Base-by-base conservation (phyloP, 2,888 invertebrate species). In the Leucoptera coffeella region DNA sequence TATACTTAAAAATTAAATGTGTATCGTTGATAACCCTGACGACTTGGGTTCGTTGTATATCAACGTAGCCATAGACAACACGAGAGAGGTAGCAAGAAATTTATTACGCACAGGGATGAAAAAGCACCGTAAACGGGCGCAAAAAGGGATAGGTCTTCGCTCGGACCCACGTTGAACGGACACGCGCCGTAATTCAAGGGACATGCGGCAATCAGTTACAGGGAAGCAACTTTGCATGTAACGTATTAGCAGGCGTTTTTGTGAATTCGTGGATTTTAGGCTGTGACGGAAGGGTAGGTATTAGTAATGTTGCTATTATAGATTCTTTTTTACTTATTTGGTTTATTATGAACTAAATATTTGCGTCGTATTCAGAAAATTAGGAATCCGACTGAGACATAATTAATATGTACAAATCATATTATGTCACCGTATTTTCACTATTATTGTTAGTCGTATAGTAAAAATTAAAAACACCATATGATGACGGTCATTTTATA, bases 51-150 rank as follows among this genome's bases (percentile, higher is more conserved):
- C 6, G 17, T 17, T 7, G 9, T 9, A 17, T 17, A 17, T 6
- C 9, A 17, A 17, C 17, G 17, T 9, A 17, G 9, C 6, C 21
- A 14, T 20, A 26, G 21, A 14, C 19, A 26, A 26, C 14, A 20
- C 10, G n/a, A 17, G 10, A 25, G 15, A n/a, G 10, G 20, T n/a
- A 12, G 21, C 21, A 26, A 26, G 26, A 26, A 26, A 26, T 26
- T 21, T 26, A 26, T 26, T 26, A 21, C 26, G 10, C 25, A 25
- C 15, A 25, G 17, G 17, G 25, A 17, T 26, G 26, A 26, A 26
- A 26, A 26, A 20, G 21, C 21, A 21, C 14, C 14, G n/a, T 26
- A 21, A 20, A 13, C n/a, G 14, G 21, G 12, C 10, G 26, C 12
- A 26, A 26, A 26, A 26, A 26, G 21, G 26, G 21, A n/a, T n/a